Conservation (phyloP, 2,113 vertebrate genomes). For the Pomatostomus ruficeps region DNA sequence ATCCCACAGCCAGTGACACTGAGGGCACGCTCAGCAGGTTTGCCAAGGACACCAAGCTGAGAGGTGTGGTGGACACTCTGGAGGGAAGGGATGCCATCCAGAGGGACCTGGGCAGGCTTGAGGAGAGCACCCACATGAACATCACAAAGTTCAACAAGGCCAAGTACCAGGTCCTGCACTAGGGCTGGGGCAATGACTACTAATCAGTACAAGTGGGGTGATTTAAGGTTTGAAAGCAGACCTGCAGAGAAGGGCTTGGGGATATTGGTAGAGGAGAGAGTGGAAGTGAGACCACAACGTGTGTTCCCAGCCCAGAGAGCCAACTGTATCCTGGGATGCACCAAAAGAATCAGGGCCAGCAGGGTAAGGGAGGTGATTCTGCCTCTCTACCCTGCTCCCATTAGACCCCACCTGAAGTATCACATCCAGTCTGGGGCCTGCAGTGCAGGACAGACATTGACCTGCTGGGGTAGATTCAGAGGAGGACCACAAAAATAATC, state of each 20-base stretch:
- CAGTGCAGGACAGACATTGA: not conserved
- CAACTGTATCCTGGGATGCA: accelerated
- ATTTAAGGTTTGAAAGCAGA: not conserved
- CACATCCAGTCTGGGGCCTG: not conserved
- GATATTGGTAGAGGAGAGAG: accelerated
- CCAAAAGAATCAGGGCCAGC: not conserved
- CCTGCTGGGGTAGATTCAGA: not conserved
- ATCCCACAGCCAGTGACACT: not conserved
- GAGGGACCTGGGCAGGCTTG: not conserved
- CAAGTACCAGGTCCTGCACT: not conserved
- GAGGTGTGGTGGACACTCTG: not conserved
- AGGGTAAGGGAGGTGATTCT: accelerated
- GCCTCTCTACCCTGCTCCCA: not conserved
- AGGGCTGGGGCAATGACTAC: not conserved
- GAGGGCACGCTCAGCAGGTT: not conserved
- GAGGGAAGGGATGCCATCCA: not conserved
- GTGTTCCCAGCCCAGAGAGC: not conserved
- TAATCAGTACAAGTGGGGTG: not conserved
- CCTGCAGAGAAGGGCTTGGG: not conserved
- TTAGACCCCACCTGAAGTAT: not conserved
- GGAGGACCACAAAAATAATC: not conserved
- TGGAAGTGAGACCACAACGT: accelerated
- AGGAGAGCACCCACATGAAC: not conserved
- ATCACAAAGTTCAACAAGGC: not conserved
- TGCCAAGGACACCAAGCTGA: not conserved